Evolutionary conservation across 2,797 vertebrate species (phyloP), one percentile per base, ranked within the genome.

Genomic region (Hydrolagus colliei): DNA sequence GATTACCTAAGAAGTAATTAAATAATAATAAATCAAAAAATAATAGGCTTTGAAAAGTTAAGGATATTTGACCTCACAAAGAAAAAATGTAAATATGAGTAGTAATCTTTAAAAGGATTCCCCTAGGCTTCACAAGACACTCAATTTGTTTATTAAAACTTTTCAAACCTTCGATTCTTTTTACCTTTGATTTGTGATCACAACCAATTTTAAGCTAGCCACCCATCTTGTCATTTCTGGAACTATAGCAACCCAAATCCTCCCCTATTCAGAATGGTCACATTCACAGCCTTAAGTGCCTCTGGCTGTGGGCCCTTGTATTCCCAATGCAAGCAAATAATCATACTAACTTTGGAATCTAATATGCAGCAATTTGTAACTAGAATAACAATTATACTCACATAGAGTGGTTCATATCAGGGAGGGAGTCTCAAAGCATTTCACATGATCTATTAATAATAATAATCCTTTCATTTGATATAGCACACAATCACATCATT

Each of bases 151-250:
- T 14, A 77, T 61, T 4, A 59, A n/a, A 79, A 22, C 10, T 14
- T 22, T n/a, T 79, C 59, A 79, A 62, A 63, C 62, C 41, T 27
- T 6, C 20, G 12, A 52, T 12, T n/a, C 41, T n/a, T 62, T 62
- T 77, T 78, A 20, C 41, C 41, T 76, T 76, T 76, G 74, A 79
- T 79, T 79, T 79, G n/a, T n/a, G 61, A n/a, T 59, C 75, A 20
- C 41, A 77, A 62, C 61, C 20, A 79, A 63, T 79, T 77, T 61
- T 52, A 9, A 11, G 61, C 52, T 61, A 18, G 20, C 52, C 20
- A 61, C 52, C 18, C 61, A 61, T n/a, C 20, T 7, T 27, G n/a
- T 27, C 22, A 79, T 79, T 79, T 79, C n/a, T 6, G 22, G n/a
- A 22, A 63, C 22, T 79, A n/a, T 27, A 63, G 20, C 14, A 80